These are phyloP conservation scores for Cichlasoma orientale DNA, from an alignment of 2,797 vertebrate species.

Conservation along the genomic window DNA sequence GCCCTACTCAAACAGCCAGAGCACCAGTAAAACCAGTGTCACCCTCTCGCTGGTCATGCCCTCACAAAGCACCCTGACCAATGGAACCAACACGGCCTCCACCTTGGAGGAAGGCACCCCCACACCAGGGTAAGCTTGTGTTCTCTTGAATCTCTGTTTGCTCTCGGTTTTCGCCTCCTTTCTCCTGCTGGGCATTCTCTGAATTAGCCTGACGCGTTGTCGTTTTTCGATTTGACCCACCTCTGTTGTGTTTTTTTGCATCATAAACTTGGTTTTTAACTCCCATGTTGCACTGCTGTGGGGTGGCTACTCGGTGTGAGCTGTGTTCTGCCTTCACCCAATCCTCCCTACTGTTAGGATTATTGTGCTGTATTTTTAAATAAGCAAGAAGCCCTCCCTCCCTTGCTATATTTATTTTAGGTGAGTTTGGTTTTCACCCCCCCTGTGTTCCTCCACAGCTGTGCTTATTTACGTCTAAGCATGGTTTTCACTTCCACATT, in stretches of 20 bases:
- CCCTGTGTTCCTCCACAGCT: constrained; percentile 10
- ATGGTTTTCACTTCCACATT: constrained; percentile 18
- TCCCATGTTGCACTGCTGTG: not conserved
- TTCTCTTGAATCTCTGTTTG: not conserved
- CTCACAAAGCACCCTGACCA: constrained; percentile 93
- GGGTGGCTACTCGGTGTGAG: not conserved
- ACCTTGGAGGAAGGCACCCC: constrained; percentile 93
- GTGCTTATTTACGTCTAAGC: constrained; percentile 31
- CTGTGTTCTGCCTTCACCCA: constrained; percentile 2
- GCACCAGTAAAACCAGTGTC: constrained; percentile 98
- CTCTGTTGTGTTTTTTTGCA: not conserved
- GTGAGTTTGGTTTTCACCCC: constrained; percentile 33
- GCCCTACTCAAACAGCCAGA: constrained; percentile 91
- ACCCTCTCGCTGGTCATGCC: constrained; percentile 98
- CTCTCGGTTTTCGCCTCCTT: not conserved
- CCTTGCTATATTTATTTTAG: constrained; percentile 34
- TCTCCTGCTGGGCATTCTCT: not conserved
- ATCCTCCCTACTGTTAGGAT: not conserved
- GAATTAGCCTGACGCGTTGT: not conserved
- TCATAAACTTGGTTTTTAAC: not conserved
- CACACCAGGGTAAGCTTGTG: constrained; percentile 81
- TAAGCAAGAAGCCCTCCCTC: constrained; percentile 18
- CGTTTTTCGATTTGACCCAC: not conserved
- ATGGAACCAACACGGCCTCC: constrained; percentile 92
- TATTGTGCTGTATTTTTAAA: constrained; percentile 19